Evolutionary conservation across 2,113 vertebrate genomes (phyloP), one percentile per base, ranked within the genome.

Genomic region (Polyodon spathula): DNA sequence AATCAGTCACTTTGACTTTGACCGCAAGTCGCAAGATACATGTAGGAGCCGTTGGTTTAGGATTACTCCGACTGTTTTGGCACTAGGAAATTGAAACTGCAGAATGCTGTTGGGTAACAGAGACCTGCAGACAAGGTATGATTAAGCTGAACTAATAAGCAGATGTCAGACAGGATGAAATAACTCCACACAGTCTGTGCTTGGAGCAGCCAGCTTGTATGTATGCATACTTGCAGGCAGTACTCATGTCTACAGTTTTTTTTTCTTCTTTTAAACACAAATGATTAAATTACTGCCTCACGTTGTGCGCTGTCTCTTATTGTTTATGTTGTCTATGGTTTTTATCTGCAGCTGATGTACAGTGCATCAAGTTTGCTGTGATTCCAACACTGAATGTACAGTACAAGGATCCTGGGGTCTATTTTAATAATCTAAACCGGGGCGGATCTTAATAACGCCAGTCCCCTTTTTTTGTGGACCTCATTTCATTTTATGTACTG

Each of bases 181-280:
- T 57, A 77, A 89, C 88, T 87, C 84, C 85, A 88, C 82, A 83
- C 82, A 79, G 64, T 85, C 86, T 87, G 80, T 88, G 78, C 81
- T 76, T 78, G 78, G 64, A 73, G 83, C 79, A 82, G 65, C 77
- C 85, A 88, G 85, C 85, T 88, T 27, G 27, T 27, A 27, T 27
- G 87, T 81, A 77, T 63, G 61, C 84, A 88, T 89, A 83, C 83
- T 79, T 89, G 63, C 79, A 82, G 82, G 82, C 83, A 75, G 73
- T 81, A 80, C 78, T 89, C 81, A 85, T 81, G 85, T 89, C 88
- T 89, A 79, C 53, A 85, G 84, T 82, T 82, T 85, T 84, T 79
- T 80, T 57, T 40, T 11, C 77, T 82, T 84, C 85, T 84, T 78
- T 50, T 37, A 46, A 8, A 40, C n/a, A 37, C 53, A 37, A 14